Evolutionary conservation across 2,797 vertebrate genomes (phyloP).

Genomic region (Eurystomus glaucurus): DNA sequence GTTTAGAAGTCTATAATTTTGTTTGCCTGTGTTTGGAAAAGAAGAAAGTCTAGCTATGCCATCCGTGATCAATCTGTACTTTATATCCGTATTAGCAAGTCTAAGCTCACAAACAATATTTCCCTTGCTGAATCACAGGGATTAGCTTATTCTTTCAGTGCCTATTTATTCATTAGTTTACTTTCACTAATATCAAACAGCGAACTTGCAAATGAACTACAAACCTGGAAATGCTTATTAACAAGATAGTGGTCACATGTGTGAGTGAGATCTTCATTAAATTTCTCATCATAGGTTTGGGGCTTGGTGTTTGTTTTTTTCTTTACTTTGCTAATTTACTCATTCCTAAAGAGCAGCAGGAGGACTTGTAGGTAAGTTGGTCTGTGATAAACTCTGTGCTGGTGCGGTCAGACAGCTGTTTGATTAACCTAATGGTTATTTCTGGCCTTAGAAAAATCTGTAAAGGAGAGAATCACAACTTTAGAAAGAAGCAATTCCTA

Average conservation of each 20-base stretch:
- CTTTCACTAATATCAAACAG: conserved; percentile 51
- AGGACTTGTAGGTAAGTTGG: neutral
- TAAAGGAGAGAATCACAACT: neutral
- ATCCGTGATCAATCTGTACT: conserved; percentile 36
- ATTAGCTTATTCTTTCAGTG: conserved; percentile 78
- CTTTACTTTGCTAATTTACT: neutral
- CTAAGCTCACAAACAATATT: conserved; percentile 49
- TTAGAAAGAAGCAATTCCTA: neutral
- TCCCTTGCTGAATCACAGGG: conserved; percentile 50
- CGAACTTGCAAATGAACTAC: conserved; percentile 71
- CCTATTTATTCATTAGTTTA: conserved; percentile 65
- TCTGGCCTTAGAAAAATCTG: neutral
- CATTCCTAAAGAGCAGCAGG: neutral
- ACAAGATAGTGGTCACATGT: neutral
- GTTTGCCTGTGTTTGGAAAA: neutral
- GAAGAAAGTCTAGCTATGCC: conserved; percentile 29
- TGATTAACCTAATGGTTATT: neutral
- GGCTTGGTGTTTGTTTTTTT: neutral
- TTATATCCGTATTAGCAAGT: conserved; percentile 65
- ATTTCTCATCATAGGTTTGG: neutral
- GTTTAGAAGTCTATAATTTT: conserved; percentile 29
- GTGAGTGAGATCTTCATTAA: neutral
- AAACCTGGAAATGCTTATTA: conserved; percentile 49
- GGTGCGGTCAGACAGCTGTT: neutral
- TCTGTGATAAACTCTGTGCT: neutral